Evolutionary conservation across 2,797 vertebrate genomes (phyloP), one percentile per base, ranked within the genome.

Genomic region (Diplodus sargus): DNA sequence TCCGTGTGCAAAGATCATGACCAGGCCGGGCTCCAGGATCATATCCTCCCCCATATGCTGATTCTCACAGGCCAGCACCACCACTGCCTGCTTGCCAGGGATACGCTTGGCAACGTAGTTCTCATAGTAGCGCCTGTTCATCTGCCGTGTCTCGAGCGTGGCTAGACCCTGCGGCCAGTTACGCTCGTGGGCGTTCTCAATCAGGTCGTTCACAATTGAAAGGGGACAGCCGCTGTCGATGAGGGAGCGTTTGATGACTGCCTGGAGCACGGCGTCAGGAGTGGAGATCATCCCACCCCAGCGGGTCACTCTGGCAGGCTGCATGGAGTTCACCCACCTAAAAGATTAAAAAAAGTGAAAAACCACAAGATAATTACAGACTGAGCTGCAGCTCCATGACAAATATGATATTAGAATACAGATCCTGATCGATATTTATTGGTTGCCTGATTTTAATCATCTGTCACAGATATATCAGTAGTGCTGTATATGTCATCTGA

Each of bases 221-320:
- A 97, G 95, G 1, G 98, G 98, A 71, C 98, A 99, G 83, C 98
- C 98, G 72, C 98, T 99, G 92, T 99, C 98, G 81, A 99, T 97
- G 79, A 99, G 95, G 0, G 98, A 99, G 82, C 98, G 97, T 28
- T 98, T 99, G 94, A 99, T 99, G 43, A 99, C 98, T 0, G 98
- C 97, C 93, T 99, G 98, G 2, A 99, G 96, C 56, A 99, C 98
- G 0, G 98, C 98, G 0, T 99, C 98, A 0, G 98, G 98, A 0
- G 98, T 99, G 23, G 97, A 99, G 95, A 99, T 99, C 98, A 99
- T 99, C 1, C 98, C 98, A 0, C 98, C 98, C 98, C 98, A 99
- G 73, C 98, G 97, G 0, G 98, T 99, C 89, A 99, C 98, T 20
- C 98, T 95, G 0, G 98, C 98, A 0, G 98, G 98, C 90, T 99